Conservation (phyloP, 1,140 invertebrate genomes). For the Drosophila gunungcola region DNA sequence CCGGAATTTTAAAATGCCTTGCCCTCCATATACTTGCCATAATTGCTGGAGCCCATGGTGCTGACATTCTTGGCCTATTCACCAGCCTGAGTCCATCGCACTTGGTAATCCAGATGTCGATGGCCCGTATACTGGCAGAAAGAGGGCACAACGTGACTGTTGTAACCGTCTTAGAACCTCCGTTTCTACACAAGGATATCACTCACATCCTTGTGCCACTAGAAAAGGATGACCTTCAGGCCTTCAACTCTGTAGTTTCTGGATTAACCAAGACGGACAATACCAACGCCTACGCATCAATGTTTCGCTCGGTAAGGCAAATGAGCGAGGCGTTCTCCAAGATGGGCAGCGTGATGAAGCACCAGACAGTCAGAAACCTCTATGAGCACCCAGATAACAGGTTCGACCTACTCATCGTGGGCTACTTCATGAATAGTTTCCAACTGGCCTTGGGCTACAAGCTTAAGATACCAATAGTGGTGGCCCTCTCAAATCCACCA, state of each 20-base stretch:
- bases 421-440: constrained; percentile 68
- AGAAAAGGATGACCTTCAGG: constrained; percentile 9
- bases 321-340: constrained; percentile 31
- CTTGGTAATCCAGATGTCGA: constrained; percentile 72
- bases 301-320: constrained; percentile 4
- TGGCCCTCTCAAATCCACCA: constrained; percentile 41
- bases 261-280: constrained; percentile 27
- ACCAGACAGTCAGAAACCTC: constrained; percentile 42
- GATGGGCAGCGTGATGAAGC: constrained; percentile 38
- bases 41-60: constrained; percentile 25
- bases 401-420: constrained; percentile 69
- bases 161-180: constrained; percentile 54
- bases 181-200: constrained; percentile 50
- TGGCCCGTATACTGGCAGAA: constrained; percentile 63
- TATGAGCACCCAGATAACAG: constrained; percentile 61
- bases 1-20: not conserved
- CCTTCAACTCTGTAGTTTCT: constrained; percentile 15
- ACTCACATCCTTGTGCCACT: constrained; percentile 47
- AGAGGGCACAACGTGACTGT: constrained; percentile 75
- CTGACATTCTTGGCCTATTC: constrained; percentile 72
- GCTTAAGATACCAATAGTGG: constrained; percentile 56
- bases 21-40: constrained; percentile 17
- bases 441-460: constrained; percentile 65
- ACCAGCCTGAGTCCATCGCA: constrained; percentile 71
- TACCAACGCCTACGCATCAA: constrained; percentile 5